phyloP scores from a whole-genome alignment of 2,113 vertebrate species.

The Scomber scombrus region DNA sequence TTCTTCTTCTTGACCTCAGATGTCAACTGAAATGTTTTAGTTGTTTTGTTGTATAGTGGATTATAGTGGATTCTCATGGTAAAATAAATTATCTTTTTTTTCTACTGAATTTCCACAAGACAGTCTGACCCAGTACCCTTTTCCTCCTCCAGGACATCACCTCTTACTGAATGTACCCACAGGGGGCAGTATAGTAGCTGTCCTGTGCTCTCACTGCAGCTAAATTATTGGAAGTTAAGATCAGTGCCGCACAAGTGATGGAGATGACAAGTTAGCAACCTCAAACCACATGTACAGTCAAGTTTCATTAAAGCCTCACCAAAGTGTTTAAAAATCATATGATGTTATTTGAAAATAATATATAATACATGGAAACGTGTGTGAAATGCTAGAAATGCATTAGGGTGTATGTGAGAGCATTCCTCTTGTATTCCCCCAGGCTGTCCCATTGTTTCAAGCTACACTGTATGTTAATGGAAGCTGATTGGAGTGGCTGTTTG shows the following conservation, averaged over 20 bases:
- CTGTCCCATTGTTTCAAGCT: background rate
- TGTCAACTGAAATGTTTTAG: too few relatives aligned
- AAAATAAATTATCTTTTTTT: too few relatives aligned
- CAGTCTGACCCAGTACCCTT: background rate
- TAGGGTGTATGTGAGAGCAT: background rate
- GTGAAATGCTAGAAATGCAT: too few relatives aligned
- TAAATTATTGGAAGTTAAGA: background rate
- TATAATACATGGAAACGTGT: background rate
- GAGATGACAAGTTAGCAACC: background rate
- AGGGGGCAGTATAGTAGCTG: constrained; percentile 42
- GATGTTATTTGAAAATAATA: background rate
- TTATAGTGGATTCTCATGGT: too few relatives aligned
- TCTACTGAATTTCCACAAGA: background rate
- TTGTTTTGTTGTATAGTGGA: too few relatives aligned
- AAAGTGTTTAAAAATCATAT: too few relatives aligned
- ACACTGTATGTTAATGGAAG: constrained; percentile 4
- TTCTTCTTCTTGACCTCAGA: too few relatives aligned
- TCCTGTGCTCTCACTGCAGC: background rate
- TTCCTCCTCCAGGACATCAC: background rate
- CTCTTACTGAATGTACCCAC: background rate
- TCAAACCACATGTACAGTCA: background rate
- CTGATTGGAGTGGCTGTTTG: background rate
- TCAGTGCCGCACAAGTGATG: background rate
- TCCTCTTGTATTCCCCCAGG: background rate
- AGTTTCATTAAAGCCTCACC: background rate